Evolutionary conservation across 2,113 vertebrate genomes (phyloP), one percentile per base, ranked within the genome.

Genomic region (Todiramphus chloris): DNA sequence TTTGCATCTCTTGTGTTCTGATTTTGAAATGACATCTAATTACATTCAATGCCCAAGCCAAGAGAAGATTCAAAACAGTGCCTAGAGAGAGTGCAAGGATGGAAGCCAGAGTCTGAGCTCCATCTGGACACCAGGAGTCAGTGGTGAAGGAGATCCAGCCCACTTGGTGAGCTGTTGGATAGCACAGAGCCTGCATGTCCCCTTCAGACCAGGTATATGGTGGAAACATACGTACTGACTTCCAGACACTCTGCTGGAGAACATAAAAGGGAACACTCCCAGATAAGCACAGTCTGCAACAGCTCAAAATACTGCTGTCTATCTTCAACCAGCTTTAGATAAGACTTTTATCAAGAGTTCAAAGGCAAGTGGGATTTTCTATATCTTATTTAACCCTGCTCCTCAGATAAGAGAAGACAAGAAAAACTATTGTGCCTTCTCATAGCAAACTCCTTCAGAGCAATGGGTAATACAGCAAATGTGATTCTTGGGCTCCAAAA

Each of bases 341-440:
- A 87, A 87, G 58, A 13, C 48, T 46, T 94, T 78, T 80, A 66
- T 76, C 70, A 76, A 33, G 56, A 87, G 75, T 87, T 91, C 78
- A 96, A 93, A 96, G 67, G 89, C 93, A 96, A 94, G 78, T 35
- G 82, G 41, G 67, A 83, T 93, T 93, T 93, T 85, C 62, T 53
- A 2, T 16, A 31, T 25, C 59, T 44, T 77, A 37, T 79, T 76
- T 90, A 83, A 59, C 59, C 41, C 55, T 59, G 24, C 31, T 59
- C 11, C 58, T 85, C 9, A 19, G 53, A 66, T 73, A 59, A 66
- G 51, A 72, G 41, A 74, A 90, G 48, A 59, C 37, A 64, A 73
- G 66, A 69, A 63, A 67, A 95, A 30, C 27, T 33, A 13, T 75
- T 46, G 24, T 74, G 48, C 39, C n/a, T 77, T 39, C 73, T 63